Percentiles rank a stretch among this genome's conserved stretches.
Evolutionary conservation across 2,797 vertebrate genomes (phyloP).

Genomic region (Gymnodraco acuticeps): DNA sequence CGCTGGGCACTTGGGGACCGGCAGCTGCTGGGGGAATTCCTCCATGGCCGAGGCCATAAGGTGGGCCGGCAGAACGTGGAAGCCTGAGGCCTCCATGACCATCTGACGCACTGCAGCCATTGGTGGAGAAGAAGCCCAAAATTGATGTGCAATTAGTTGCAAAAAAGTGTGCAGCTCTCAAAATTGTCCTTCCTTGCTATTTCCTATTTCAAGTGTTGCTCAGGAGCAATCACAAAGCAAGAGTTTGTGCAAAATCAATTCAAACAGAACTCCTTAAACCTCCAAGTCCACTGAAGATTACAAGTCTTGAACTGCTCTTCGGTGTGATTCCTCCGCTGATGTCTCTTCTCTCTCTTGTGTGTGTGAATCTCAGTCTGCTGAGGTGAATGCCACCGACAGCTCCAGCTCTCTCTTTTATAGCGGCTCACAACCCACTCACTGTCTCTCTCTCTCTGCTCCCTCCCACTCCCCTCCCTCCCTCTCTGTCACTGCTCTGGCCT

Average conservation of each 20-base stretch:
- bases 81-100: constrained; percentile 86
- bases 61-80: constrained; percentile 90
- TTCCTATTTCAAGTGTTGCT: constrained; percentile 21
- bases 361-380: constrained; percentile 52
- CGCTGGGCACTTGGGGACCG: constrained; percentile 85
- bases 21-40: constrained; percentile 93
- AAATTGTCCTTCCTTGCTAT: constrained; percentile 2
- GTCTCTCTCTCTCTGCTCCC: constrained; percentile 45
- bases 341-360: constrained; percentile 26
- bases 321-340: not conserved
- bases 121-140: constrained; percentile 20
- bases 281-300: constrained; percentile 13
- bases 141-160: not conserved
- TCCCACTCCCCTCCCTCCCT: constrained; percentile 57
- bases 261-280: constrained; percentile 20
- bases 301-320: constrained; percentile 13
- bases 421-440: constrained; percentile 52
- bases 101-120: constrained; percentile 89
- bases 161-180: constrained; percentile 8
- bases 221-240: constrained; percentile 16
- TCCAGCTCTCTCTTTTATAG: constrained; percentile 78
- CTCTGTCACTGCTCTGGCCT: constrained; percentile 72
- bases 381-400: constrained; percentile 66
- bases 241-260: constrained; percentile 25
- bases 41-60: constrained; percentile 89